Conservation (phyloP, 2,113 vertebrate genomes). For the Eptesicus fuscus region DNA sequence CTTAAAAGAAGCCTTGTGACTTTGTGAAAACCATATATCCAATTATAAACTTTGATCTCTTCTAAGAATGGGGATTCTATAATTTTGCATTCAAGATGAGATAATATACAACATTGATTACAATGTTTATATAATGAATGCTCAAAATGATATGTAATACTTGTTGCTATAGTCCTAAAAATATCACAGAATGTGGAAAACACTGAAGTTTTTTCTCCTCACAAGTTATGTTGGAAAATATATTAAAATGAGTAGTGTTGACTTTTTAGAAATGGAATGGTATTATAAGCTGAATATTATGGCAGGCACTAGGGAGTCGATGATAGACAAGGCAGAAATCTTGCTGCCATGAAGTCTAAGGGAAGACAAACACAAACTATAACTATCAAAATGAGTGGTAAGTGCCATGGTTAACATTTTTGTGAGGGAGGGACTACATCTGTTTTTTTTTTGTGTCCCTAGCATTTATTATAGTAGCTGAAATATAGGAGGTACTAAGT, state of each 20-base stretch:
- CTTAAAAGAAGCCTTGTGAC: neutral
- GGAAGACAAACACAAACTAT: constrained; percentile 9
- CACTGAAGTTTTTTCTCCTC: neutral
- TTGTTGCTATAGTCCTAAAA: neutral
- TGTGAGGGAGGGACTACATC: neutral
- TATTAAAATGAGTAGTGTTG: neutral
- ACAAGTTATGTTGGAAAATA: neutral
- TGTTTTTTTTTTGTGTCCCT: neutral
- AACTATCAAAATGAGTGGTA: constrained; percentile 38
- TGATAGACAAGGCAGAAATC: neutral
- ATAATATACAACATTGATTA: neutral
- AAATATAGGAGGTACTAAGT: neutral
- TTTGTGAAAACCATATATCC: neutral
- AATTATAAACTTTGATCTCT: neutral
- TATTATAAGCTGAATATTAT: neutral
- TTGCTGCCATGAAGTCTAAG: neutral
- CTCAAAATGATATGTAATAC: neutral
- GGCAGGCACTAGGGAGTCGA: neutral
- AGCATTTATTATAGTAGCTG: neutral
- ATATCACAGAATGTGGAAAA: neutral
- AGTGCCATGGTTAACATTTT: constrained; percentile 11
- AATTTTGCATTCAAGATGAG: neutral
- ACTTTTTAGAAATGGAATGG: neutral
- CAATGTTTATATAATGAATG: neutral
- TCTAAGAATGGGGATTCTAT: neutral